A percentile compares a stretch with the other conserved stretches of the same genome.
phyloP scores from a whole-genome alignment of 2,113 vertebrate genomes.

The Pedionomus torquatus region DNA sequence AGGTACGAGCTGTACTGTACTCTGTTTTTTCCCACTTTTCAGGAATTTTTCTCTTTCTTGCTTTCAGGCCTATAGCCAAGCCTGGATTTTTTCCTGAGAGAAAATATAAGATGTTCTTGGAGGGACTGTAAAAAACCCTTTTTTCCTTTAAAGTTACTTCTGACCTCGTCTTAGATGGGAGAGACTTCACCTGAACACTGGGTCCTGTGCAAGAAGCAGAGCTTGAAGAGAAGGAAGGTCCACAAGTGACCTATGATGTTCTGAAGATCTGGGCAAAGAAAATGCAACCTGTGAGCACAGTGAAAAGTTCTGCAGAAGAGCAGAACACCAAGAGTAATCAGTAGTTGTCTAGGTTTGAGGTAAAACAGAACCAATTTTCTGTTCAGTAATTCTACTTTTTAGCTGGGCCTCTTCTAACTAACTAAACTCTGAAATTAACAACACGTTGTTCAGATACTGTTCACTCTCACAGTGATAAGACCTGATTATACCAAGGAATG shows the following conservation, averaged over 20 bases:
- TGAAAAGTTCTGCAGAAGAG: neutral
- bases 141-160: neutral
- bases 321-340: neutral
- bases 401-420: too few species aligned
- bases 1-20: neutral
- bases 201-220: neutral
- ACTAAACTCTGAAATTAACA: too few species aligned
- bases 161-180: fast-evolving
- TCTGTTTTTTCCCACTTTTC: constrained; percentile 33
- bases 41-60: constrained; percentile 64
- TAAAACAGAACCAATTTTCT: too few species aligned
- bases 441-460: too few species aligned
- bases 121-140: neutral
- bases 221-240: neutral
- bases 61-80: constrained; percentile 12
- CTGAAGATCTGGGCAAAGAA: neutral
- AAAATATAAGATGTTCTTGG: neutral
- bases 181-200: neutral
- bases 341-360: too few species aligned
- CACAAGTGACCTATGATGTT: neutral
- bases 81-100: constrained; percentile 59
- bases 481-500: too few species aligned
- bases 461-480: too few species aligned
- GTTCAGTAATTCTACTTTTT: too few species aligned
- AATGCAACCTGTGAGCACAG: neutral